Conservation (phyloP, 30 jellyfish, hydroid and myxozoan species). For the Cassiopea xamachana region DNA sequence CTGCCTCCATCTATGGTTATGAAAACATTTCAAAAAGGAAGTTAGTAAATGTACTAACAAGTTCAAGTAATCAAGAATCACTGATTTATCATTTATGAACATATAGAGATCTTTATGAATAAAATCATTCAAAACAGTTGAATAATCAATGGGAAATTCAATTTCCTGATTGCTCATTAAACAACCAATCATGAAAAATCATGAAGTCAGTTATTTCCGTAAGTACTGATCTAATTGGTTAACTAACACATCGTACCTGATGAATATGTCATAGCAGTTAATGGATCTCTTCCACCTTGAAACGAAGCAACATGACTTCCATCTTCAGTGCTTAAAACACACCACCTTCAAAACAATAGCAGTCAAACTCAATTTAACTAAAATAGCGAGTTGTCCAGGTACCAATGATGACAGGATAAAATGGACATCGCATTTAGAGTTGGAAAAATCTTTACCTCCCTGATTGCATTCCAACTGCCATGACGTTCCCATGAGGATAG, state of each 20-base stretch:
- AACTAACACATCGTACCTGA: slow-evolving; percentile 10
- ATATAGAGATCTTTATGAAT: no score
- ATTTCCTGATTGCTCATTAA: no score
- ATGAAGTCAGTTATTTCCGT: no score
- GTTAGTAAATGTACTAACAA: no score
- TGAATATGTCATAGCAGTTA: slow-evolving; percentile 36
- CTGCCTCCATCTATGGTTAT: slow-evolving; percentile 60
- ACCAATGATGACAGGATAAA: neutral
- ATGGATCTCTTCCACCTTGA: slow-evolving; percentile 45
- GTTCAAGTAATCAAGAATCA: no score
- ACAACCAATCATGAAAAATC: no score
- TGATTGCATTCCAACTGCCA: slow-evolving; percentile 81
- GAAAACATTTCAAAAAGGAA: neutral
- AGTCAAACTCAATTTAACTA: neutral
- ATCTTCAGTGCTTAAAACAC: slow-evolving; percentile 43
- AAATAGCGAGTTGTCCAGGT: no score
- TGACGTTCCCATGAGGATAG: slow-evolving; percentile 79
- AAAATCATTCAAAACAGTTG: no score
- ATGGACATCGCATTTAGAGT: neutral
- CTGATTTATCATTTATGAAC: no score
- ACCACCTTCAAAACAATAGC: slow-evolving; percentile 42
- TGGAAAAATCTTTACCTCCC: slow-evolving; percentile 57
- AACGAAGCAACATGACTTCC: slow-evolving; percentile 66
- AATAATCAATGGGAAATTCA: no score
- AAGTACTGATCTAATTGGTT: no score